These are phyloP conservation scores for Peromyscus eremicus DNA, from an alignment of 2,797 vertebrate genomes.

Conservation along the genomic window DNA sequence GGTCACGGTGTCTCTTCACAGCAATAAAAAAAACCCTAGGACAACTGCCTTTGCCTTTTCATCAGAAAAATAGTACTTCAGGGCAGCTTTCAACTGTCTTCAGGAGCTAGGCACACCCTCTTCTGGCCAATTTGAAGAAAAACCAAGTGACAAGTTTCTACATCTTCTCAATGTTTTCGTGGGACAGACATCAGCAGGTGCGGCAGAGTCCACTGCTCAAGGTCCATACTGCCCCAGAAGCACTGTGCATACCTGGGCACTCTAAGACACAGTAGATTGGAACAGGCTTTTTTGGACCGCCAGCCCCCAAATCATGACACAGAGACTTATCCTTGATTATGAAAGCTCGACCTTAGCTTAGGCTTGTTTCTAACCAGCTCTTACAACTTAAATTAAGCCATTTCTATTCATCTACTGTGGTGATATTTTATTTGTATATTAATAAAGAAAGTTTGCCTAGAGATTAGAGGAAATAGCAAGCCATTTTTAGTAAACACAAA, in stretches of 20 bases:
- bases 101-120: constrained; percentile 58
- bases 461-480: no score
- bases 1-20: background rate
- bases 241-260: background rate
- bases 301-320: background rate
- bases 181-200: background rate
- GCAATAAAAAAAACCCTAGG: background rate
- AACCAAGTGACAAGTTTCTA: background rate
- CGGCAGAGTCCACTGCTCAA: background rate
- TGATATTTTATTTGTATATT: no score
- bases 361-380: background rate
- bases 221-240: background rate
- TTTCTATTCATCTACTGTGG: background rate
- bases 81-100: background rate
- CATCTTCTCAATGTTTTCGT: background rate
- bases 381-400: background rate
- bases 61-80: background rate
- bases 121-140: constrained; percentile 57
- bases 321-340: background rate
- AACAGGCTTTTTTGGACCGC: background rate
- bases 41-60: background rate
- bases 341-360: background rate
- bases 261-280: background rate
- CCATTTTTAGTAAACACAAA: no score
- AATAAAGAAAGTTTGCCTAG: no score